Conservation (phyloP, 2,797 vertebrate genomes). For the Sternotherus odoratus region DNA sequence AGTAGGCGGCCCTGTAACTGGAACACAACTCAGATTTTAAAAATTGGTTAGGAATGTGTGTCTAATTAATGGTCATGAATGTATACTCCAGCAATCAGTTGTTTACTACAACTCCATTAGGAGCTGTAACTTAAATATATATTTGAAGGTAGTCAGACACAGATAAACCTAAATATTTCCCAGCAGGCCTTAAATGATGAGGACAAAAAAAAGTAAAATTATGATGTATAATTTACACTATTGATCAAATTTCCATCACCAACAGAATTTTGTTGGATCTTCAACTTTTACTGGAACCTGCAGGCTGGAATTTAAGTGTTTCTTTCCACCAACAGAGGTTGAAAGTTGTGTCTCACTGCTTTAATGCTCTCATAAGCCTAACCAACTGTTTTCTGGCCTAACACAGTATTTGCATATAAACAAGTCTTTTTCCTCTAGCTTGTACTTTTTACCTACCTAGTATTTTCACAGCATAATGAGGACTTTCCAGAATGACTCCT, state of each 20-base stretch:
- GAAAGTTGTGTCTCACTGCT: neutral
- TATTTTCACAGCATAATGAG: constrained; percentile 85
- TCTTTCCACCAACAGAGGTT: neutral
- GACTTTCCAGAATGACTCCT: constrained; percentile 86
- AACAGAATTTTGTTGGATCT: neutral
- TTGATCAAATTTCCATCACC: neutral
- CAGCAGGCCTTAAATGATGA: neutral
- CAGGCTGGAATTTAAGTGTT: neutral
- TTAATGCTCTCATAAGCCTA: neutral
- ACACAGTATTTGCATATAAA: neutral
- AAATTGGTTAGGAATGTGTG: neutral
- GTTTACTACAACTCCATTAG: neutral
- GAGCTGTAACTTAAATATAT: neutral
- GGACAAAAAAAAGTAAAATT: neutral
- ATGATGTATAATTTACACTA: neutral
- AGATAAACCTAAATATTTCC: neutral
- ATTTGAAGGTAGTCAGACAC: neutral
- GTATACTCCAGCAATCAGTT: neutral
- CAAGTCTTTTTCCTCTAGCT: neutral
- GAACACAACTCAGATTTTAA: neutral
- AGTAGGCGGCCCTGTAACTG: neutral
- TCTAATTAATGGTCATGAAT: neutral
- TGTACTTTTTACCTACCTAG: constrained; percentile 83
- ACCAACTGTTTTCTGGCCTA: neutral
- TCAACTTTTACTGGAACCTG: neutral